These are phyloP conservation scores for Laticauda colubrina DNA, from an alignment of 2,113 vertebrate genomes.

Conservation along the genomic window DNA sequence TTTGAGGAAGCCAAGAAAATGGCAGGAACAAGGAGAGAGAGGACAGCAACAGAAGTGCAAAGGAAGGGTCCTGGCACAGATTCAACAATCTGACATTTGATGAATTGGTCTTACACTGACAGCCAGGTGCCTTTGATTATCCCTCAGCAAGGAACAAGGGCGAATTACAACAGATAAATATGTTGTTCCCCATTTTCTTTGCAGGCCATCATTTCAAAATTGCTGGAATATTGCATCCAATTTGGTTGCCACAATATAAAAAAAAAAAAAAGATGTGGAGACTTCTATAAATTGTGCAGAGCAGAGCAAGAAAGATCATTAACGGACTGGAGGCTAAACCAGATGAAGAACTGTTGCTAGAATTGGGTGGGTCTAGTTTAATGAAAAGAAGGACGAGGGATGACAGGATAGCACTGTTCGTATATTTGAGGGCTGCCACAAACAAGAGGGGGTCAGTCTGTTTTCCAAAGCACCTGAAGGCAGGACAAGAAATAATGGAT, in stretches of 20 bases:
- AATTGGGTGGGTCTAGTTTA: not conserved
- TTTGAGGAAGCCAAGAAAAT: constrained; percentile 9
- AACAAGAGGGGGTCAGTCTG: not conserved
- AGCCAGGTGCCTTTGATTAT: not conserved
- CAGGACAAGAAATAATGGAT: not conserved
- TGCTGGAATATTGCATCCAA: not conserved
- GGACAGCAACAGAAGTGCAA: not conserved
- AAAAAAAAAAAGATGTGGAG: not conserved
- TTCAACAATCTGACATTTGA: not conserved
- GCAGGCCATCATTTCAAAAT: constrained; percentile 1
- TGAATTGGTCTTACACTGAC: not conserved
- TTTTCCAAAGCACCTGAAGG: not conserved
- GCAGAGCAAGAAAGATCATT: not conserved
- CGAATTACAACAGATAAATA: not conserved
- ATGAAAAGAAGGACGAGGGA: not conserved
- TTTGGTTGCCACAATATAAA: not conserved
- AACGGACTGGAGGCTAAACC: not conserved
- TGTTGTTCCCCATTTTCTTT: not conserved
- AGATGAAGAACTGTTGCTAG: fast-evolving
- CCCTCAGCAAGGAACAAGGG: not conserved
- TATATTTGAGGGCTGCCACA: not conserved
- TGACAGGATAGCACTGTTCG: not conserved
- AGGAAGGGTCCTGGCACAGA: not conserved
- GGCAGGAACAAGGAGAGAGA: not conserved
- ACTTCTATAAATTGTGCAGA: not conserved